Base-by-base conservation (phyloP, 2,797 vertebrate species). In the Malurus splendens region DNA sequence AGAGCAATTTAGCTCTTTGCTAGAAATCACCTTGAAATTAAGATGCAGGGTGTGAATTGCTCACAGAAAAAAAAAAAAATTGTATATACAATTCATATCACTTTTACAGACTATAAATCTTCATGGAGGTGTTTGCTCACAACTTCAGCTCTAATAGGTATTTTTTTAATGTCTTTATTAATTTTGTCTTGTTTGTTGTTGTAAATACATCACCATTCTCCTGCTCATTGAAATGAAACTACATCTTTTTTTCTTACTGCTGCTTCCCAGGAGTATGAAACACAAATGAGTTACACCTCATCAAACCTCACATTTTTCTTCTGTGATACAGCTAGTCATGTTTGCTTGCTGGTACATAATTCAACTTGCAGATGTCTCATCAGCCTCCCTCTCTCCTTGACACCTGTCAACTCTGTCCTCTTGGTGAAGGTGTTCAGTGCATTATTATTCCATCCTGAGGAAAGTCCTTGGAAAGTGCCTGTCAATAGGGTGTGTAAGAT, bases 301-400 rank as follows among this genome's bases (percentile, higher is more conserved):
- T 87, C 68, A 57, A 80, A 70, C n/a, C 10, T 76, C 56, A 36
- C 25, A 73, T 81, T 84, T 92, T 84, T 93, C 51, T 77, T 84
- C 67, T 38, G 13, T 47, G 57, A 73, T 79, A 72, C 23, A 81
- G 62, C 42, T 66, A 54, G 22, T 68, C 83, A 30, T 65, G 48
- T 76, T 78, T 74, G 64, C 72, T 91, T 75, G 24, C 64, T 42
- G n/a, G 56, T 70, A 76, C 59, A 82, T 94, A 83, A 93, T 91
- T 89, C 88, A 89, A 7, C 71, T 91, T 87, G 68, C 68, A 93
- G 76, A 80, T 52, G 19, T 36, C 65, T 90, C 82, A 76, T 55
- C 83, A 87, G 14, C 75, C 19, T 92, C 57, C 54, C 50, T 56
- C 47, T 92, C 70, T 81, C 79, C 64, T 64, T 66, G 67, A 75